phyloP scores from a whole-genome alignment of 2,797 vertebrate species.

The Pyrrhura leucotis region DNA sequence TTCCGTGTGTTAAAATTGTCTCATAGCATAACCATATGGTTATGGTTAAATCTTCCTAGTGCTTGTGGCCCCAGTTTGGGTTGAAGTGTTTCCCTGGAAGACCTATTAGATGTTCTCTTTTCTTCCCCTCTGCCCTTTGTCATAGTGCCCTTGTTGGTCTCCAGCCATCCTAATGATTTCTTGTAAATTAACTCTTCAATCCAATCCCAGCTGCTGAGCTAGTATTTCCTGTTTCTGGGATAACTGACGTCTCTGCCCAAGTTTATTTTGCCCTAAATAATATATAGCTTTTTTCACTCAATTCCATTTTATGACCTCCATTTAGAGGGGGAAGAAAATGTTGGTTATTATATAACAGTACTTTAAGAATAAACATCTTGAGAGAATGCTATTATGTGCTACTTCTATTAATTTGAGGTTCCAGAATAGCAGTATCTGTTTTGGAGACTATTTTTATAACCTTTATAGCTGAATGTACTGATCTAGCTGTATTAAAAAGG shows the following conservation, averaged over 20 bases:
- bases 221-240: neutral
- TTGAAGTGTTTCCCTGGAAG: neutral
- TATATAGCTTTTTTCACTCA: neutral
- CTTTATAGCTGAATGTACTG: neutral
- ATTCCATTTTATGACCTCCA: neutral
- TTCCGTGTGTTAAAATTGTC: neutral
- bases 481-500: neutral
- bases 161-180: neutral
- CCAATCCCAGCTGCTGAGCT: neutral
- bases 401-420: neutral
- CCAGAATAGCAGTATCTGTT: neutral
- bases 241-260: neutral
- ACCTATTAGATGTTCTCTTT: neutral
- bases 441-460: neutral
- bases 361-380: neutral
- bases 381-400: neutral
- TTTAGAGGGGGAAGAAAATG: neutral
- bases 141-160: neutral
- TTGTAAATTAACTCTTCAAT: neutral
- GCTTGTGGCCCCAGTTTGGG: neutral
- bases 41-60: neutral
- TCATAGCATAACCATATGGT: neutral
- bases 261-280: neutral
- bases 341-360: neutral
- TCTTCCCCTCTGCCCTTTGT: neutral